Conservation (phyloP, 2,888 invertebrate genomes). For the Stenchaetothrips biformis region DNA sequence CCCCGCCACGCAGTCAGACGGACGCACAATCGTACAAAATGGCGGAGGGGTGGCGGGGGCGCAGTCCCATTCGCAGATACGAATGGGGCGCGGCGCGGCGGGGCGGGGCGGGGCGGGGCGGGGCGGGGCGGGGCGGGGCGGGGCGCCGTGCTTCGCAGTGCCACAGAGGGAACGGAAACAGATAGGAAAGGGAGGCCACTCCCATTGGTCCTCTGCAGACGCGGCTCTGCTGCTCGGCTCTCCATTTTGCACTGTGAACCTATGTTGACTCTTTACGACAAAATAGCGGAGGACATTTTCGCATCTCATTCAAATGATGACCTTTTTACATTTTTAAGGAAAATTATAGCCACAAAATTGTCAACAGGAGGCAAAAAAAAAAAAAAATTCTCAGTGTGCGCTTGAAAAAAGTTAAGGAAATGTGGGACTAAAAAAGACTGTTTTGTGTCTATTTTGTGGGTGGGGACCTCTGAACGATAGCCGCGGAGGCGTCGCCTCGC, state of each 20-base stretch:
- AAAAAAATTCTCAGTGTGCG: no score
- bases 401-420: no score
- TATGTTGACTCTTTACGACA: not conserved
- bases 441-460: no score
- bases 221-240: not conserved
- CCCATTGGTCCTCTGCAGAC: not conserved
- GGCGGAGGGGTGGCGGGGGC: not conserved
- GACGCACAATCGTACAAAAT: constrained; percentile 9
- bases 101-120: not conserved
- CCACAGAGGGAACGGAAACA: not conserved
- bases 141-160: not conserved
- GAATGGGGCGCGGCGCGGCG: constrained; percentile 1
- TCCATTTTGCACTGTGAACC: no score
- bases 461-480: no score
- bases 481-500: no score
- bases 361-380: no score
- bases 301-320: not conserved
- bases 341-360: no score
- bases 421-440: no score
- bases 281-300: not conserved
- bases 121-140: not conserved
- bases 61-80: not conserved
- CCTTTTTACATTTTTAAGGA: no score
- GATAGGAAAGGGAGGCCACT: not conserved
- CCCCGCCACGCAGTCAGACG: not conserved